Conservation (phyloP, 2,888 invertebrate genomes). For the Chelonus formosanus region DNA sequence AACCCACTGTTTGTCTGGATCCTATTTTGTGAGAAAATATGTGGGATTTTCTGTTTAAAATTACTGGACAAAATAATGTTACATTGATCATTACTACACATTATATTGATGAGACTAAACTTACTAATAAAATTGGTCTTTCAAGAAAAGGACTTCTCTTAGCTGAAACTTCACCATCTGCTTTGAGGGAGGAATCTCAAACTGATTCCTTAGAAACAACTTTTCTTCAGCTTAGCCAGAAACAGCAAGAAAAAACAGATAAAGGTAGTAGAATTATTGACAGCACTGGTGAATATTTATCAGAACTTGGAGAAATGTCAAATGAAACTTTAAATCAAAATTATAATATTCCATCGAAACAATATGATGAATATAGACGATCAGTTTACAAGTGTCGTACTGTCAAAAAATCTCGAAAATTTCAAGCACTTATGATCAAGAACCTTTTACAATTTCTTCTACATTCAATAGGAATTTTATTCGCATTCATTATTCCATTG, state of each 20-base stretch:
- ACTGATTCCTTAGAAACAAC: conserved; percentile 85
- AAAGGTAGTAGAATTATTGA: conserved; percentile 45
- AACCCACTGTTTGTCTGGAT: conserved; percentile 94
- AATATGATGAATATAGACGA: background rate
- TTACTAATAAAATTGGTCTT: conserved; percentile 85
- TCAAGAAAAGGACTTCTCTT: conserved; percentile 86
- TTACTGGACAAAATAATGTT: conserved; percentile 75
- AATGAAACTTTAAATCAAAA: conserved; percentile 4
- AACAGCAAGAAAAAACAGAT: conserved; percentile 63
- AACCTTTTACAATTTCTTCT: conserved; percentile 75
- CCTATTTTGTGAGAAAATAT: conserved; percentile 87
- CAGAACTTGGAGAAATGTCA: conserved; percentile 41
- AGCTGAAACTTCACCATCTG: conserved; percentile 83
- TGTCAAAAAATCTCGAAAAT: conserved; percentile 32
- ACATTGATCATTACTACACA: conserved; percentile 94
- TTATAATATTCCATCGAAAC: conserved; percentile 1
- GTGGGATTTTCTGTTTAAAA: conserved; percentile 83
- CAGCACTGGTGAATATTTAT: conserved; percentile 26
- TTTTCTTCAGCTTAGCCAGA: conserved; percentile 80
- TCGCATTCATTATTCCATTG: conserved; percentile 83
- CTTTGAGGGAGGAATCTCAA: conserved; percentile 75
- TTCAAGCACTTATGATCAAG: conserved; percentile 76
- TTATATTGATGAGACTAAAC: conserved; percentile 91
- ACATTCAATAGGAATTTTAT: conserved; percentile 79
- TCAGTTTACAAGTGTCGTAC: too few species aligned